phyloP scores from a whole-genome alignment of 2,113 vertebrate species.

The Vulpes vulpes region DNA sequence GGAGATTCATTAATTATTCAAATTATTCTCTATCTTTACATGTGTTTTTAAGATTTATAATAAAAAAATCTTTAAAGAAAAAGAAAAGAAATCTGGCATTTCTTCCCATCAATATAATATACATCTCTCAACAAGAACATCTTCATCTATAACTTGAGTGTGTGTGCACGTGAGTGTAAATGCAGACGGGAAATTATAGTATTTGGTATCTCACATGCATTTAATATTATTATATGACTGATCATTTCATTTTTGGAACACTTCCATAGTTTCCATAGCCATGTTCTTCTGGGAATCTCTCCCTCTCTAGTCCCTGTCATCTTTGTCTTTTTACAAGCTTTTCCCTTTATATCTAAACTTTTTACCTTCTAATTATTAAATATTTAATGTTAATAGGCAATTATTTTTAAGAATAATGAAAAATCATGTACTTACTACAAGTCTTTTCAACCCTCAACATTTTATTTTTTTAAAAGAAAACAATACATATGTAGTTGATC shows the following conservation, averaged over 20 bases:
- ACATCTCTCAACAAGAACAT: background rate
- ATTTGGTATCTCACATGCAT: background rate
- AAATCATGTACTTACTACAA: background rate
- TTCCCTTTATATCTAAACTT: background rate
- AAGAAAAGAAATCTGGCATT: background rate
- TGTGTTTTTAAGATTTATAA: background rate
- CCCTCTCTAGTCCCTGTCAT: background rate
- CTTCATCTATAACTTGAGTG: background rate
- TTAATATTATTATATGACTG: background rate
- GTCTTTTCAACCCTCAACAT: background rate
- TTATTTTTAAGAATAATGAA: background rate
- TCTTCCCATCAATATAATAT: background rate
- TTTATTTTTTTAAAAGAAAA: background rate
- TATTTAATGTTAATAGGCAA: background rate
- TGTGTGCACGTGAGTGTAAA: no score
- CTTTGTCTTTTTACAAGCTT: background rate
- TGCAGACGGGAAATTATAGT: background rate
- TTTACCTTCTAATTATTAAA: background rate
- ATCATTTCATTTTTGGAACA: background rate
- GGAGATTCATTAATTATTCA: background rate
- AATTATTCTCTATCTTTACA: constrained; percentile 19
- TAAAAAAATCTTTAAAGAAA: background rate
- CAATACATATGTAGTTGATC: background rate
- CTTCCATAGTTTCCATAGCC: background rate
- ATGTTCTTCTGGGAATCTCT: background rate